Evolutionary conservation across 2,113 vertebrate genomes (phyloP).

Genomic region (Notarius lentiginosus): DNA sequence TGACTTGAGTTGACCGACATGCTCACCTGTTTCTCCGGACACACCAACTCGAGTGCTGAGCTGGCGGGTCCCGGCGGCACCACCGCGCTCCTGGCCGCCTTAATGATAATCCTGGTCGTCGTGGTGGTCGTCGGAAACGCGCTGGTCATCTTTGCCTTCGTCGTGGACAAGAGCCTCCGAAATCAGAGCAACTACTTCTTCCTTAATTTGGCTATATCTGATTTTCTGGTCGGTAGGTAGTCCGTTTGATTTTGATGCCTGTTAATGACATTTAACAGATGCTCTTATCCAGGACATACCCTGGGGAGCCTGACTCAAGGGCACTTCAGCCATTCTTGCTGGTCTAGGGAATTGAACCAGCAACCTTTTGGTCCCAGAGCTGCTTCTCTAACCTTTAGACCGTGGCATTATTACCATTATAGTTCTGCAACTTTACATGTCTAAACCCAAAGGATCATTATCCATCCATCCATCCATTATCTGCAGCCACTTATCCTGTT

Average conservation of each 20-base stretch:
- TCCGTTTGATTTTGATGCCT: background rate
- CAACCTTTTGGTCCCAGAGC: no score
- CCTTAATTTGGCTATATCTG: conserved; percentile 89
- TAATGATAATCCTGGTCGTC: conserved; percentile 80
- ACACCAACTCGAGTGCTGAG: conserved; percentile 67
- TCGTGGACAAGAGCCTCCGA: conserved; percentile 85
- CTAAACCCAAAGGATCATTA: no score
- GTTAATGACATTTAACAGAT: background rate
- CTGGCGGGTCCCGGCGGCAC: conserved; percentile 58
- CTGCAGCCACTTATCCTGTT: no score
- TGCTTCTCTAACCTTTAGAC: no score
- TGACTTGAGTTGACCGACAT: conserved; percentile 46
- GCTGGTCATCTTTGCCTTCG: conserved; percentile 85
- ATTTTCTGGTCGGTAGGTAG: conserved; percentile 90
- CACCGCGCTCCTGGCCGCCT: conserved; percentile 71
- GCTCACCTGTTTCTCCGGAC: conserved; percentile 65
- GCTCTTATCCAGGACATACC: no score
- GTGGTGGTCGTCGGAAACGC: conserved; percentile 82
- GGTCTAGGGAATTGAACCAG: no score
- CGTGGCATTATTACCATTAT: no score
- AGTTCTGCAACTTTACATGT: no score
- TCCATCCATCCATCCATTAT: no score
- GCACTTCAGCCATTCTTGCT: no score
- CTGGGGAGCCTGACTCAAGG: no score
- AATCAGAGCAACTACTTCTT: conserved; percentile 87